phyloP scores from a whole-genome alignment of 2,888 invertebrate species.

The Drosophila mimica region DNA sequence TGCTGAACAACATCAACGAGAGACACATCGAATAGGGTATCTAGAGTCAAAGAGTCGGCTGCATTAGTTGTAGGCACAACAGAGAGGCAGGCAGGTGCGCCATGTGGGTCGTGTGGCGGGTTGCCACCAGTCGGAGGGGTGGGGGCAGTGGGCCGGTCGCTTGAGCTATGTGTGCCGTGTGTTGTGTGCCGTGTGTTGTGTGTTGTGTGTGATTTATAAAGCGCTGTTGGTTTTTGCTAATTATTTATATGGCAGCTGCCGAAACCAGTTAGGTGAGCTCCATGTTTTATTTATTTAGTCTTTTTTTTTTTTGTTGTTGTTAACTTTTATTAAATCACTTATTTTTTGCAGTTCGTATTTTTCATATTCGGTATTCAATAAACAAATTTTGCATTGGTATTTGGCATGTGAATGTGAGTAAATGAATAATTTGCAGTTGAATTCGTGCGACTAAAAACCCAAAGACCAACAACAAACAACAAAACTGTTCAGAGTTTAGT shows the following conservation, averaged over 20 bases:
- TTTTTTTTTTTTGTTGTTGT: constrained; percentile 15
- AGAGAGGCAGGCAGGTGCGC: constrained; percentile 50
- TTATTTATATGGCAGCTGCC: constrained; percentile 73
- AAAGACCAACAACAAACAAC: constrained; percentile 6
- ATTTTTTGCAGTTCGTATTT: constrained; percentile 18
- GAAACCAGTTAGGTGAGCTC: constrained; percentile 61
- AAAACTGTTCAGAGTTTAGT: constrained; percentile 38
- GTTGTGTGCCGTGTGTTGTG: constrained; percentile 21
- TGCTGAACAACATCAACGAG: neutral
- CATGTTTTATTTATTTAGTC: constrained; percentile 39
- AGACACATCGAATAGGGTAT: constrained; percentile 27
- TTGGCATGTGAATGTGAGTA: constrained; percentile 25
- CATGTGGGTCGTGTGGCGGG: constrained; percentile 10
- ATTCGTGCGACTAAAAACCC: constrained; percentile 15
- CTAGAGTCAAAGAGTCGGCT: constrained; percentile 12
- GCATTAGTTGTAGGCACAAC: constrained; percentile 49
- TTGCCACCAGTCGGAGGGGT: neutral
- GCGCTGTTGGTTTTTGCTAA: constrained; percentile 74
- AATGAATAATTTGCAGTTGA: constrained; percentile 59
- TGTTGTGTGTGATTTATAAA: constrained; percentile 62
- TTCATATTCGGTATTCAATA: constrained; percentile 46
- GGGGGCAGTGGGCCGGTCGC: constrained; percentile 37
- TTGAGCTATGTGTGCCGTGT: constrained; percentile 27
- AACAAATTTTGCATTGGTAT: constrained; percentile 41
- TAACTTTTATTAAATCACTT: constrained; percentile 42